Evolutionary conservation across 2,113 vertebrate species (phyloP).

Genomic region (Hypanus sabinus): DNA sequence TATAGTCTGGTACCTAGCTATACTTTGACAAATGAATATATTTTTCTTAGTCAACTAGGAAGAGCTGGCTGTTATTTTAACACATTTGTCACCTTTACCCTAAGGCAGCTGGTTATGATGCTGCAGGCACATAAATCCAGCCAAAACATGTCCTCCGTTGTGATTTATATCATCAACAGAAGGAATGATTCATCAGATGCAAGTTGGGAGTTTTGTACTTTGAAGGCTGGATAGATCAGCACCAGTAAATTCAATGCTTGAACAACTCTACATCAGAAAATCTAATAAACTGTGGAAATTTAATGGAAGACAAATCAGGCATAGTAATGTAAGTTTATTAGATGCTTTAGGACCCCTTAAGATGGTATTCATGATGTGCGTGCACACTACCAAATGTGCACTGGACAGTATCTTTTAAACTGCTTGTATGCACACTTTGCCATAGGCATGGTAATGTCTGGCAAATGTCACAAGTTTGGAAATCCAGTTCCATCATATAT

Average conservation of each 20-base stretch:
- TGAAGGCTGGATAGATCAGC: slow-evolving; percentile 20
- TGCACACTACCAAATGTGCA: too few species aligned
- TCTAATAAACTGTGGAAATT: neutral
- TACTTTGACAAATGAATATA: neutral
- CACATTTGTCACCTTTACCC: slow-evolving; percentile 26
- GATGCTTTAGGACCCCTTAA: neutral
- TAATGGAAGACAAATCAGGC: neutral
- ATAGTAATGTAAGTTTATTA: too few species aligned
- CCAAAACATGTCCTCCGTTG: slow-evolving; percentile 21
- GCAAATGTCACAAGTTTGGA: too few species aligned
- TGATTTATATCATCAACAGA: slow-evolving; percentile 20
- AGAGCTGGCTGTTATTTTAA: neutral
- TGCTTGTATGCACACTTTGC: too few species aligned
- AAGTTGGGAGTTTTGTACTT: neutral
- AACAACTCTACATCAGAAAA: neutral
- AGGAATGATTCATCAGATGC: neutral
- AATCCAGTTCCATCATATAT: too few species aligned
- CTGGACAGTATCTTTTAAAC: too few species aligned
- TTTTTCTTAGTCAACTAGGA: neutral
- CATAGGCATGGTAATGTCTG: too few species aligned
- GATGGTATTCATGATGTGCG: neutral
- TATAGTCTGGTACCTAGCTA: neutral
- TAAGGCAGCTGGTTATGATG: slow-evolving; percentile 20
- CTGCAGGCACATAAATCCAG: slow-evolving; percentile 8
- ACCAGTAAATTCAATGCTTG: neutral